Percentiles rank a stretch among this genome's conserved stretches.
Conservation (phyloP, 2,113 vertebrate species). For the Spermophilus dauricus region DNA sequence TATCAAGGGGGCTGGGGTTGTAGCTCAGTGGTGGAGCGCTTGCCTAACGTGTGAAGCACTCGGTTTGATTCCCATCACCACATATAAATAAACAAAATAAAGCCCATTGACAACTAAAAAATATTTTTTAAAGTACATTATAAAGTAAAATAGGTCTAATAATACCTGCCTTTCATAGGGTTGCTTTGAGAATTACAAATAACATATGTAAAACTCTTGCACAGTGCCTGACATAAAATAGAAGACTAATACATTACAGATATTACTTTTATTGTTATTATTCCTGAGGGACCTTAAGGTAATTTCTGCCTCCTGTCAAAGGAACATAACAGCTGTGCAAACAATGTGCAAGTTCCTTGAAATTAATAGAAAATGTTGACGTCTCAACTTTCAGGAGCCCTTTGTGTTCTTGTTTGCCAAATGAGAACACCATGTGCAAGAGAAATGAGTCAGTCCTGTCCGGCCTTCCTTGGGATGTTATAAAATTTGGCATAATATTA, state of each 20-base stretch:
- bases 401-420: constrained; percentile 73
- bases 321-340: constrained; percentile 71
- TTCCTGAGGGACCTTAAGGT: constrained; percentile 32
- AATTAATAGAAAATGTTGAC: constrained; percentile 62
- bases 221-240: constrained; percentile 51
- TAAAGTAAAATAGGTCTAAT: not conserved
- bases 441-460: constrained; percentile 67
- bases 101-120: too few relatives aligned
- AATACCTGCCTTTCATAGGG: not conserved
- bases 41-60: too few relatives aligned
- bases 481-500: constrained; percentile 37
- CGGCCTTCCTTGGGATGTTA: constrained; percentile 1
- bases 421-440: constrained; percentile 31
- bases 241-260: constrained; percentile 16
- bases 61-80: too few relatives aligned
- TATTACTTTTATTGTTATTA: constrained; percentile 52
- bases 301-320: constrained; percentile 41
- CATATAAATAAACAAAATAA: too few relatives aligned
- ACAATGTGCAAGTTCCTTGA: constrained; percentile 58
- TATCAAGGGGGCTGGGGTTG: too few relatives aligned
- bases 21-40: too few relatives aligned
- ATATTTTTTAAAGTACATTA: not conserved
- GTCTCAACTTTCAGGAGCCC: constrained; percentile 55
- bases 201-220: not conserved
- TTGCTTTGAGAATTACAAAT: constrained; percentile 43